Evolutionary conservation across 2,888 invertebrate species (phyloP).

Genomic region (Apodemia hepburni): DNA sequence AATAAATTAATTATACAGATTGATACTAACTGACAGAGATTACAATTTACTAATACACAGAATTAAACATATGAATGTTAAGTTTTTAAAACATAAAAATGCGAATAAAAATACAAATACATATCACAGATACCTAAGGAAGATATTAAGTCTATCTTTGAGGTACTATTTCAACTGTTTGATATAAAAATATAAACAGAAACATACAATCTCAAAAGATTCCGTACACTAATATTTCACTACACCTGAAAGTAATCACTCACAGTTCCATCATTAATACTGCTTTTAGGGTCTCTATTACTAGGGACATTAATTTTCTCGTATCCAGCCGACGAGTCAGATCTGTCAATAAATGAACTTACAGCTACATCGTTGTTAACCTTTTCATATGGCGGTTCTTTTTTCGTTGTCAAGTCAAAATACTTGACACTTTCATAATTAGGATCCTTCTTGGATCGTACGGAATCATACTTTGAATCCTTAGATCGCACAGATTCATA

Average conservation of each 20-base stretch:
- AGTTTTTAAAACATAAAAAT: constrained; percentile 39
- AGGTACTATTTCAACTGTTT: constrained; percentile 51
- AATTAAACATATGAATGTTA: constrained; percentile 19
- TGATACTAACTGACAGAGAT: constrained; percentile 36
- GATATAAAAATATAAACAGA: constrained; percentile 53
- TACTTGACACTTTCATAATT: constrained; percentile 92
- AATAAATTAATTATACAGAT: constrained; percentile 27
- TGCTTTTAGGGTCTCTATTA: constrained; percentile 55
- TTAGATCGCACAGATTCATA: constrained; percentile 84
- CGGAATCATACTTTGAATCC: constrained; percentile 79
- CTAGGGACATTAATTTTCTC: constrained; percentile 62
- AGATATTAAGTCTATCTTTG: constrained; percentile 55
- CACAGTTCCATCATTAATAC: constrained; percentile 67
- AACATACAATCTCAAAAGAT: constrained; percentile 56
- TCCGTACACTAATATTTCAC: constrained; percentile 32
- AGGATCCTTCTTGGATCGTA: constrained; percentile 82
- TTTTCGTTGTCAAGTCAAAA: constrained; percentile 72
- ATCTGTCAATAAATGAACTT: constrained; percentile 48
- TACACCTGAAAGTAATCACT: constrained; percentile 75
- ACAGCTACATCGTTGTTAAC: constrained; percentile 60
- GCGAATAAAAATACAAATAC: constrained; percentile 50
- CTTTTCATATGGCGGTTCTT: constrained; percentile 85
- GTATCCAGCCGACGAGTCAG: constrained; percentile 66
- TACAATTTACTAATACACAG: constrained; percentile 34
- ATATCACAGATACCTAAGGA: constrained; percentile 77